Evolutionary conservation across 1,140 invertebrate genomes (phyloP), one percentile per base, ranked within the genome.

Genomic region (Temnothorax longispinosus): DNA sequence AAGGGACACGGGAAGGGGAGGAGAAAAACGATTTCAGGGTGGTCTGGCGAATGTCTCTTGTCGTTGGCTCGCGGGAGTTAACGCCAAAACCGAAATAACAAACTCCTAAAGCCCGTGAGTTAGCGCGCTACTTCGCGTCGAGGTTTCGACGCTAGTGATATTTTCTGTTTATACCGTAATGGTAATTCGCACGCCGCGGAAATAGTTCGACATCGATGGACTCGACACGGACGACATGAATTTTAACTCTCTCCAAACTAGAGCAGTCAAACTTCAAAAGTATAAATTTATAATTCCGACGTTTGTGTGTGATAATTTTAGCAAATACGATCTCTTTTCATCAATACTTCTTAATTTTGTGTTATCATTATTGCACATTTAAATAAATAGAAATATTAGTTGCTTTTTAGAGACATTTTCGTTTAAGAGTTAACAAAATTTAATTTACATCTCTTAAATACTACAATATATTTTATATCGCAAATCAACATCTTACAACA

Each of bases 31-130:
- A 75, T 88, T 78, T 84, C 89, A 90, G 82, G 93, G 93, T 93
- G 93, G 92, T 94, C 94, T 94, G 94, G 94, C 90, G 87, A 94
- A 92, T 93, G 94, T 94, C 94, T 94, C 93, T 93, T 94, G 93
- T 94, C 94, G 88, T 89, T 89, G 82, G 76, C 76, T 88, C 80
- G 90, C 84, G 27, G 81, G 71, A 89, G 92, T 94, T 94, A 93
- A 93, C 92, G 88, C 87, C 87, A 90, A 92, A 90, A 91, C 89
- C 91, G 89, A 89, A 93, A 93, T 92, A 94, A 94, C 90, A 94
- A 94, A 92, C 91, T 92, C 84, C 89, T 91, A 90, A 90, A 91
- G 67, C 64, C 44, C 50, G 89, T 81, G 87, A 91, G 84, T 91
- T 91, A 91, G 87, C 90, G 85, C 44, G 89, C 89, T 90, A 78